A percentile compares a stretch with the other conserved stretches of the same genome.
Evolutionary conservation across 2,113 vertebrate species (phyloP).

Genomic region (western clawed frog (Xenopus tropicalis)): UCB_Xtro_10.0 CM004445.2:25083501-25084000

Average conservation of each 20-base stretch:
- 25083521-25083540: constrained; percentile 62
- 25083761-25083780: neutral
- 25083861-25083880: neutral
- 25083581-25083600: constrained; percentile 10
- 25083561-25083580: constrained; percentile 55
- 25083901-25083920: neutral
- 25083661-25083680: neutral
- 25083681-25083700: neutral
- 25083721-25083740: neutral
- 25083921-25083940: neutral
- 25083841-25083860: neutral
- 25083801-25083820: neutral
- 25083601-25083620: neutral
- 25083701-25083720: neutral
- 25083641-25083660: neutral
- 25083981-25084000: neutral
- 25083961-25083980: neutral
- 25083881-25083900: neutral
- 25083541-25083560: constrained; percentile 50
- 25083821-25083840: neutral
- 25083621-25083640: neutral
- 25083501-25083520: constrained; percentile 57
- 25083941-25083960: neutral
- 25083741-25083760: neutral
- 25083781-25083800: neutral